Conservation (phyloP, 2,888 invertebrate species). For the Iselma pallidipennis region DNA sequence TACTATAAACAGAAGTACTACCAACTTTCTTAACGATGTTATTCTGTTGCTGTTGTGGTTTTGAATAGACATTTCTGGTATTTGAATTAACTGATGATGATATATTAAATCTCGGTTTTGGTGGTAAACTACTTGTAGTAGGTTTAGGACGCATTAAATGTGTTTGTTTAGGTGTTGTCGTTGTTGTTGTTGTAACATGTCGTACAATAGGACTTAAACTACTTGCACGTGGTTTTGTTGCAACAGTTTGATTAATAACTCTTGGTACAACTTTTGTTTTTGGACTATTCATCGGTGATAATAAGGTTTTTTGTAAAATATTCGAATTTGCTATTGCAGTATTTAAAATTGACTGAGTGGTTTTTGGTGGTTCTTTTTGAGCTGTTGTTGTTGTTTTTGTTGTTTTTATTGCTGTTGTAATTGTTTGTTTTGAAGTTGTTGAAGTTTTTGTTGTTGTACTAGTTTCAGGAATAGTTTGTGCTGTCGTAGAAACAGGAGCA, state of each 20-base stretch:
- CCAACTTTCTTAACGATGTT: constrained; percentile 40
- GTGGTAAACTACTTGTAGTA: constrained; percentile 14
- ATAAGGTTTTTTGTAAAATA: constrained; percentile 49
- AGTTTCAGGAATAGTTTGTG: constrained; percentile 44
- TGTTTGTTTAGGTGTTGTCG: background rate
- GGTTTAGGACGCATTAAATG: constrained; percentile 25
- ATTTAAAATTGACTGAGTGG: constrained; percentile 48
- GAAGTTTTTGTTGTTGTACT: constrained; percentile 15
- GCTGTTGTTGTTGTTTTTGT: background rate
- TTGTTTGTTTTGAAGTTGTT: background rate
- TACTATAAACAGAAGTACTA: constrained; percentile 38
- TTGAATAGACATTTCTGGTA: constrained; percentile 27
- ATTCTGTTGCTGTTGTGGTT: constrained; percentile 12
- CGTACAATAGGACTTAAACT: constrained; percentile 24
- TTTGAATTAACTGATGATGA: constrained; percentile 19
- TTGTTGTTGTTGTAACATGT: constrained; percentile 9
- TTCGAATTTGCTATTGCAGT: constrained; percentile 48
- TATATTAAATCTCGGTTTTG: constrained; percentile 35
- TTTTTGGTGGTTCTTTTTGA: background rate
- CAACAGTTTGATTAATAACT: constrained; percentile 34
- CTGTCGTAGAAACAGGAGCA: constrained; percentile 48
- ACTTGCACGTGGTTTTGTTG: constrained; percentile 24
- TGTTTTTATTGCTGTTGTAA: background rate
- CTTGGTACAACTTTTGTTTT: constrained; percentile 27
- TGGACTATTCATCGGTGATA: constrained; percentile 30